A percentile compares a stretch with the other conserved stretches of the same genome.
Evolutionary conservation across 2,888 invertebrate genomes (phyloP).

Genomic region (Synergus gifuensis): DNA sequence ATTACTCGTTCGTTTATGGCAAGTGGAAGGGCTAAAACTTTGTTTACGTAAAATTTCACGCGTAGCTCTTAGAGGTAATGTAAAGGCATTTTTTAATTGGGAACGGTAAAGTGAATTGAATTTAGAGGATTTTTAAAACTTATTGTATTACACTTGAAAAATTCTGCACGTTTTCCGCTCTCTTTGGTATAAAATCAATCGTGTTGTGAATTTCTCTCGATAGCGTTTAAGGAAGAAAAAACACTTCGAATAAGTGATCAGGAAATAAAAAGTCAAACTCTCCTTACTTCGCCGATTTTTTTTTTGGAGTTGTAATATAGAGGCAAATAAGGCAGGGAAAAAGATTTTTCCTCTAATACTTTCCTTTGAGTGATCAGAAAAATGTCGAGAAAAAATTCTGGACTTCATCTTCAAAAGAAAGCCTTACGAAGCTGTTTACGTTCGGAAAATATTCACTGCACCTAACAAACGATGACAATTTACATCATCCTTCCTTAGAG

Average conservation of each 20-base stretch:
- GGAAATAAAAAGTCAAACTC: conserved; percentile 16
- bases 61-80: too few relatives aligned
- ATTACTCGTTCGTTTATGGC: too few relatives aligned
- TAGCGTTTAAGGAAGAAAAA: background rate
- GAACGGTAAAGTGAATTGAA: too few relatives aligned
- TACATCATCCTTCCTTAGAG: too few relatives aligned
- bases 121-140: too few relatives aligned
- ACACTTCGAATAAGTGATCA: background rate
- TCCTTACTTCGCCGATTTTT: conserved; percentile 16
- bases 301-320: background rate
- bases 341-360: background rate
- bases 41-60: too few relatives aligned
- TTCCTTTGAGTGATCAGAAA: conserved; percentile 24
- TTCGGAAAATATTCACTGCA: conserved; percentile 39
- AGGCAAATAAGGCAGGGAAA: background rate
- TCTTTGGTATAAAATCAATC: background rate
- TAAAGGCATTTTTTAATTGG: too few relatives aligned
- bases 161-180: background rate
- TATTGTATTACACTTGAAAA: background rate
- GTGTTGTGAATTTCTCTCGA: conserved; percentile 10
- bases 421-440: conserved; percentile 43
- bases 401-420: conserved; percentile 39
- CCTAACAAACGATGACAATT: conserved; percentile 2
- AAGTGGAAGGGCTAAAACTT: too few relatives aligned
- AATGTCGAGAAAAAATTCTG: conserved; percentile 4